These are phyloP conservation scores for Drosophila pullipes DNA, from an alignment of 2,888 invertebrate species.

Conservation along the genomic window DNA sequence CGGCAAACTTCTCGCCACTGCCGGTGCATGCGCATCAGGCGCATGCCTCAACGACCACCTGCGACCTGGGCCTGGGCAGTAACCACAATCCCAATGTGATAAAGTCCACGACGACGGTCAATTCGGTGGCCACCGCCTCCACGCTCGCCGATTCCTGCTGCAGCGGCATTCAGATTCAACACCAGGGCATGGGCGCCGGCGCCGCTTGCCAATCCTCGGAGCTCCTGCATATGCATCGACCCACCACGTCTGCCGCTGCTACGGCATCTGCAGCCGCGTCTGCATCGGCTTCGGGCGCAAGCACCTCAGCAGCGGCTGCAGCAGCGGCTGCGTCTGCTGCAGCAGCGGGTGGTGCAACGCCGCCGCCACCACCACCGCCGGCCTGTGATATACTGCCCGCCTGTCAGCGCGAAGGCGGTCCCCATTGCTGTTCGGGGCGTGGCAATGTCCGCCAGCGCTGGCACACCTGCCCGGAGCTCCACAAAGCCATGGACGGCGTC, in stretches of 20 bases:
- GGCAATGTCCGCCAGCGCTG: slow-evolving; percentile 88
- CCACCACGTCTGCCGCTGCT: slow-evolving; percentile 59
- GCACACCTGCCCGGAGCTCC: slow-evolving; percentile 96
- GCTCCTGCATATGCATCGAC: slow-evolving; percentile 69
- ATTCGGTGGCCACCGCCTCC: slow-evolving; percentile 83
- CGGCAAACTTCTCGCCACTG: slow-evolving; percentile 85
- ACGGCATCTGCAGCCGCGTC: slow-evolving; percentile 45
- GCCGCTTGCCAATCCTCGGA: slow-evolving; percentile 82
- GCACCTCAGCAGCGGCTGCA: slow-evolving; percentile 54
- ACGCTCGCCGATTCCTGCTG: slow-evolving; percentile 84
- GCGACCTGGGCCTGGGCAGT: slow-evolving; percentile 83
- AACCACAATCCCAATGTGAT: slow-evolving; percentile 84
- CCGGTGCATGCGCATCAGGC: slow-evolving; percentile 84
- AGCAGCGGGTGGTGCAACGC: slow-evolving; percentile 64
- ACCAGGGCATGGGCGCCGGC: slow-evolving; percentile 82
- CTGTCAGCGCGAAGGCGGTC: slow-evolving; percentile 85
- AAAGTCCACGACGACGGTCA: slow-evolving; percentile 85
- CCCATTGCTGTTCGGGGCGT: slow-evolving; percentile 87
- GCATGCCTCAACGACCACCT: slow-evolving; percentile 85
- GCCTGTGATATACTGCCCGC: slow-evolving; percentile 79
- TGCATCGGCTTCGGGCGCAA: slow-evolving; percentile 21
- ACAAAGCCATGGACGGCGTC: slow-evolving; percentile 96
- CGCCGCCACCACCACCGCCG: slow-evolving; percentile 79
- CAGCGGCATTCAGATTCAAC: slow-evolving; percentile 83
- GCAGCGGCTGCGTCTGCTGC: slow-evolving; percentile 58